Conservation (phyloP, 2,797 vertebrate genomes). For the Pogonophryne albipinna region DNA sequence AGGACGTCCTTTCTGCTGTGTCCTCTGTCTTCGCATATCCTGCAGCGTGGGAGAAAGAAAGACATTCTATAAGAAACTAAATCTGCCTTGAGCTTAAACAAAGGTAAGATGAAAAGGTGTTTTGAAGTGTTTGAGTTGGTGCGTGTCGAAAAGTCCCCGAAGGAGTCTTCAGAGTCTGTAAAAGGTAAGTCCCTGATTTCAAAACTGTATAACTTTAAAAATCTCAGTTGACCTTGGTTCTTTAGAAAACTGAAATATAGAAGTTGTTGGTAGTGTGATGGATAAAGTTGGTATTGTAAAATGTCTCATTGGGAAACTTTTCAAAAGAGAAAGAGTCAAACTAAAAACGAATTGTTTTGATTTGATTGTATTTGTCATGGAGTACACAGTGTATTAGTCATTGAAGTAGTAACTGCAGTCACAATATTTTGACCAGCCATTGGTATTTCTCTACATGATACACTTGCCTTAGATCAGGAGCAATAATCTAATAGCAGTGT, state of each 20-base stretch:
- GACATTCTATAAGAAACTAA: slow-evolving; percentile 21
- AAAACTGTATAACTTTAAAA: slow-evolving; percentile 5
- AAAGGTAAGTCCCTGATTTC: slow-evolving; percentile 15
- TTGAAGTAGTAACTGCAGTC: background rate
- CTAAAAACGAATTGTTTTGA: background rate
- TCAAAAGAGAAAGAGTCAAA: background rate
- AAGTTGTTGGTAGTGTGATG: background rate
- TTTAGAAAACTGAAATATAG: slow-evolving; percentile 1
- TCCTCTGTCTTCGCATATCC: slow-evolving; percentile 99
- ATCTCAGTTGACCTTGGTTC: slow-evolving; percentile 2
- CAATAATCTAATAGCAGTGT: slow-evolving; percentile 24
- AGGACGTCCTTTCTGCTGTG: slow-evolving; percentile 92
- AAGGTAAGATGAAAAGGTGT: slow-evolving; percentile 43
- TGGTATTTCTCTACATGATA: slow-evolving; percentile 9
- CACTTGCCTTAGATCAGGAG: slow-evolving; percentile 1
- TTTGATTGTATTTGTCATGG: background rate
- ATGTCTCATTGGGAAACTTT: background rate
- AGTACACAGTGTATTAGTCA: background rate
- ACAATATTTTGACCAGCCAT: background rate
- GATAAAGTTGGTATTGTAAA: background rate
- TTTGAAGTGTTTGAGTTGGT: slow-evolving; percentile 37
- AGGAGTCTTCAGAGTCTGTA: slow-evolving; percentile 28
- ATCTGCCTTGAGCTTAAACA: slow-evolving; percentile 37
- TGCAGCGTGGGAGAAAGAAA: slow-evolving; percentile 72
- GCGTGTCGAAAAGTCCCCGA: background rate